phyloP scores from a whole-genome alignment of 2,113 vertebrate genomes.

The Scomber scombrus region DNA sequence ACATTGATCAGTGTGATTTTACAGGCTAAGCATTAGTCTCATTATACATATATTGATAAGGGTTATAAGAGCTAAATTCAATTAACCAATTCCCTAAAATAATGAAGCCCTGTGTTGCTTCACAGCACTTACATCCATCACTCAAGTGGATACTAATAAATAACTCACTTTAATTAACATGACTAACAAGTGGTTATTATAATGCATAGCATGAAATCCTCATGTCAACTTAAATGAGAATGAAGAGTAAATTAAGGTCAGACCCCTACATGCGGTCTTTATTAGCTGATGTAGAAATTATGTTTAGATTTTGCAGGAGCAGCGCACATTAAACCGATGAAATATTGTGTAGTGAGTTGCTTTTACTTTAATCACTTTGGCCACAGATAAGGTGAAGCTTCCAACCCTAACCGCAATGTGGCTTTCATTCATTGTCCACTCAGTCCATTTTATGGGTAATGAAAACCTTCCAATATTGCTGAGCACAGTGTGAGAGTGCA shows the following conservation, averaged over 20 bases:
- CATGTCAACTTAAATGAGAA: conserved; percentile 38
- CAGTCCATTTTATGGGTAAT: conserved; percentile 67
- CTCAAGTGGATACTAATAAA: conserved; percentile 60
- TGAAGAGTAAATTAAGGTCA: conserved; percentile 45
- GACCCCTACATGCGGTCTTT: not conserved
- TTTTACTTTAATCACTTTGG: conserved; percentile 63
- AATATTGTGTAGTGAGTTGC: conserved; percentile 42
- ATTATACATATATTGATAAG: conserved; percentile 77
- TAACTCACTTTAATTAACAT: conserved; percentile 58
- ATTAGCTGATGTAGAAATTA: conserved; percentile 19
- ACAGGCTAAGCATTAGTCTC: conserved; percentile 57
- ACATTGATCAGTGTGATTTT: conserved; percentile 65
- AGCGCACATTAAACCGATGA: not conserved
- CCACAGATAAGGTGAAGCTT: conserved; percentile 39
- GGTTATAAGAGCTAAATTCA: conserved; percentile 61
- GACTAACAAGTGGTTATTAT: conserved; percentile 33
- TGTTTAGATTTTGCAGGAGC: conserved; percentile 13
- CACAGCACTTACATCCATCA: conserved; percentile 62
- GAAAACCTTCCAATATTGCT: conserved; percentile 76
- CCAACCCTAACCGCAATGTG: conserved; percentile 5
- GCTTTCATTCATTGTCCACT: conserved; percentile 60
- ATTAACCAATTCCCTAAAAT: conserved; percentile 69
- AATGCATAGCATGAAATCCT: conserved; percentile 28
- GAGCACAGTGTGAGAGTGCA: conserved; percentile 59
- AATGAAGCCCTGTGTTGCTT: conserved; percentile 66